phyloP scores from a whole-genome alignment of 2,113 vertebrate species.

The Piaya cayana region DNA sequence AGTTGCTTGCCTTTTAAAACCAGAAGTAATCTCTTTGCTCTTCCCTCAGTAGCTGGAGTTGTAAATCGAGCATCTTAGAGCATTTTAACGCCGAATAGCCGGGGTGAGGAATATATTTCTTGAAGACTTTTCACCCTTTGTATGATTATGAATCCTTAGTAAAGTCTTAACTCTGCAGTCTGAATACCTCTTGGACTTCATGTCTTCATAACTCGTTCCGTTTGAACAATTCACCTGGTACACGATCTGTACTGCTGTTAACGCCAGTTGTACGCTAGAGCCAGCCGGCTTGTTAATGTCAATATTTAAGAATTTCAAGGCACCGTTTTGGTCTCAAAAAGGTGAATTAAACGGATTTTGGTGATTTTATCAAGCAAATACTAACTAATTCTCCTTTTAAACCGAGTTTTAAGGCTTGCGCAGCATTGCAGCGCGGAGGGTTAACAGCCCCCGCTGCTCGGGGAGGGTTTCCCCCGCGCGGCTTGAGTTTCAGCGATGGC shows the following conservation, averaged over 20 bases:
- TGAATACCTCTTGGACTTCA: slow-evolving; percentile 38
- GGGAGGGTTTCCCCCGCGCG: neutral
- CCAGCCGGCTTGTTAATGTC: slow-evolving; percentile 36
- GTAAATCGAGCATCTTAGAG: neutral
- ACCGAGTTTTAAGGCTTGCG: neutral
- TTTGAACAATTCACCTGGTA: slow-evolving; percentile 19
- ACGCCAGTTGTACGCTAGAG: slow-evolving; percentile 10
- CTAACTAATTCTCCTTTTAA: slow-evolving; percentile 44
- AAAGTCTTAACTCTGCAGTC: slow-evolving; percentile 19
- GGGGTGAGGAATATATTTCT: neutral
- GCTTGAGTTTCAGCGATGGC: neutral
- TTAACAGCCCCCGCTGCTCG: neutral
- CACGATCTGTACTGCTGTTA: slow-evolving; percentile 20
- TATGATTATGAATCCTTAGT: neutral
- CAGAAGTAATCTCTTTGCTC: neutral
- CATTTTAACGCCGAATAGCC: neutral
- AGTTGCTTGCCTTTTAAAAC: neutral
- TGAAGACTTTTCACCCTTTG: neutral
- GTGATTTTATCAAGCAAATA: slow-evolving; percentile 33
- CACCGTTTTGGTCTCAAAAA: slow-evolving; percentile 33
- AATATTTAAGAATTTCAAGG: slow-evolving; percentile 37
- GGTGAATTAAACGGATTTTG: slow-evolving; percentile 62
- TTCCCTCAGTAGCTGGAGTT: neutral
- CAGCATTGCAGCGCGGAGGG: neutral
- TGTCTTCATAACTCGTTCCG: slow-evolving; percentile 1